A percentile compares a stretch with the other conserved stretches of the same genome.
Conservation (phyloP, 2,113 vertebrate species). For the Myotis lucifugus region DNA sequence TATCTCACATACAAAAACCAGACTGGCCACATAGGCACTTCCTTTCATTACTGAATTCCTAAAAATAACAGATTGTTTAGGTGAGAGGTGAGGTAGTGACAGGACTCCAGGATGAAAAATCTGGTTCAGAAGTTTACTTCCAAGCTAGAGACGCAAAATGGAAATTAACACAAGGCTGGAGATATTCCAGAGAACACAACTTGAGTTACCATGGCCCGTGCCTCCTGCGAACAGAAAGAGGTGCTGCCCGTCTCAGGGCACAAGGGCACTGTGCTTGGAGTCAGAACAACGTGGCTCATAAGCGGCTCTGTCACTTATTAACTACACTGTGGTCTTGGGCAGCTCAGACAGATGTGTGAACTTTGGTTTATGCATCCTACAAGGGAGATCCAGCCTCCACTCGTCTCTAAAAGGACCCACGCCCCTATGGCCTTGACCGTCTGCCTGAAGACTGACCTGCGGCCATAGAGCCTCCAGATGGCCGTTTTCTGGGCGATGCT, state of each 20-base stretch:
- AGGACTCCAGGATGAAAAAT: background rate
- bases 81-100: background rate
- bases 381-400: background rate
- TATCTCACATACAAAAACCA: constrained; percentile 60
- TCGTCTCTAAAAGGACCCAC: background rate
- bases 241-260: background rate
- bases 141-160: background rate
- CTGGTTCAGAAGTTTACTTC: constrained; percentile 25
- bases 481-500: constrained; percentile 97
- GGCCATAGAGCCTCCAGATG: constrained; percentile 98
- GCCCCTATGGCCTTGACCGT: background rate
- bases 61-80: background rate
- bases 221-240: background rate
- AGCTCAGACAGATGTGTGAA: background rate
- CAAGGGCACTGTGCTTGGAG: background rate
- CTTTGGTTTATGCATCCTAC: background rate
- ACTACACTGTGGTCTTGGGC: background rate
- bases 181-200: background rate
- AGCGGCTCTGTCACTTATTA: background rate
- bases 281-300: background rate
- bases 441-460: constrained; percentile 87
- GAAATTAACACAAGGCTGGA: background rate
- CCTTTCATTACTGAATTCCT: constrained; percentile 20
- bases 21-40: constrained; percentile 34
- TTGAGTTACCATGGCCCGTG: background rate